phyloP scores from a whole-genome alignment of 2,113 vertebrate species.

The Ameiurus melas region DNA sequence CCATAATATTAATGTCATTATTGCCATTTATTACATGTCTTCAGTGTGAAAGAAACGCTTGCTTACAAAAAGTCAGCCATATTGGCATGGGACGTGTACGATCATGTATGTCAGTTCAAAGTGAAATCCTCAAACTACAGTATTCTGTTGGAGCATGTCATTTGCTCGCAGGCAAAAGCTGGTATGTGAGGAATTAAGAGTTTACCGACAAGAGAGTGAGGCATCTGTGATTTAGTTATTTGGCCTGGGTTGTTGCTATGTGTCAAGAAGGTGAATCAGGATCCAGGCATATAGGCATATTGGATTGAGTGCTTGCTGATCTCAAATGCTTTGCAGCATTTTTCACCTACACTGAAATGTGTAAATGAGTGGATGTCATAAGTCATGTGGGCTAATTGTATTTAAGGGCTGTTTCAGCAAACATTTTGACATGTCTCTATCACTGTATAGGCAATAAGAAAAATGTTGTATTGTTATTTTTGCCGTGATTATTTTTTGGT shows the following conservation, averaged over 20 bases:
- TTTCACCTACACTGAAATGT: background rate
- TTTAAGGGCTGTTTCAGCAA: background rate
- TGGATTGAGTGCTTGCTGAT: background rate
- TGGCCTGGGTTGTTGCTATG: slow-evolving; percentile 13
- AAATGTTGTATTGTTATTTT: background rate
- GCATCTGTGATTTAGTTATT: slow-evolving; percentile 37
- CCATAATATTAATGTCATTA: background rate
- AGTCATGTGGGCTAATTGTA: background rate
- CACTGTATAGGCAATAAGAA: background rate
- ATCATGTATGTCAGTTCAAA: slow-evolving; percentile 69
- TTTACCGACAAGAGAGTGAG: slow-evolving; percentile 36
- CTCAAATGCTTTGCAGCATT: background rate
- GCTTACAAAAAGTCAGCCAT: background rate
- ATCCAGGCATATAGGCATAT: background rate
- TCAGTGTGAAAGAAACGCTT: background rate
- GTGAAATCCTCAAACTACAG: slow-evolving; percentile 64
- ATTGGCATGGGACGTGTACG: slow-evolving; percentile 68
- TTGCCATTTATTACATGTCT: background rate
- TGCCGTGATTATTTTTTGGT: background rate
- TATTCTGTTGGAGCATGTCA: slow-evolving; percentile 79
- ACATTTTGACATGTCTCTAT: background rate
- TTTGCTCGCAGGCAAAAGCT: slow-evolving; percentile 74
- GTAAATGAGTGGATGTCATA: background rate
- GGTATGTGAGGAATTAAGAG: slow-evolving; percentile 76
- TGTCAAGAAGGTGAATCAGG: slow-evolving; percentile 9